Conservation (phyloP, 1,140 invertebrate genomes). For the Chlorops oryzae region DNA sequence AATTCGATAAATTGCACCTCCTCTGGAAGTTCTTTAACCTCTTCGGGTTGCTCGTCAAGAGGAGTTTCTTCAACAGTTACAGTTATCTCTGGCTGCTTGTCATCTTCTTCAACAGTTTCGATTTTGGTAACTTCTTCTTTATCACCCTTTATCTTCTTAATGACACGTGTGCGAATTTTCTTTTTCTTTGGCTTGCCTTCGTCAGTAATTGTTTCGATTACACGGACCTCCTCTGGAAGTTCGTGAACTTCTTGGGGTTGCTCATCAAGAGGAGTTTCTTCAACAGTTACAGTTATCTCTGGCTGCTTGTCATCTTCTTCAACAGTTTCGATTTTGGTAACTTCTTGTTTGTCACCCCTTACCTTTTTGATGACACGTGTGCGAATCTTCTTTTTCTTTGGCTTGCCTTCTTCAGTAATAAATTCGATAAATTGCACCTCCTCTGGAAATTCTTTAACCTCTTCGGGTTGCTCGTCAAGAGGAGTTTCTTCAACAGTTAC, state of each 20-base stretch:
- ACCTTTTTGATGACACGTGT: conserved; percentile 29
- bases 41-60: conserved; percentile 8
- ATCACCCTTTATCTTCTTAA: conserved; percentile 16
- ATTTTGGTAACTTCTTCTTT: conserved; percentile 28
- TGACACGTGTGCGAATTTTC: conserved; percentile 18
- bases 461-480: conserved; percentile 11
- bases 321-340: conserved; percentile 26
- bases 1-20: conserved; percentile 3
- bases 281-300: conserved; percentile 27
- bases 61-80: conserved; percentile 22
- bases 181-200: conserved; percentile 19
- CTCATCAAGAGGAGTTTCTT: conserved; percentile 14
- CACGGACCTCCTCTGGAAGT: conserved; percentile 18
- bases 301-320: conserved; percentile 33
- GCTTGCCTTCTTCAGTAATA: conserved; percentile 19
- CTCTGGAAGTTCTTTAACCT: conserved; percentile 11
- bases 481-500: conserved; percentile 24
- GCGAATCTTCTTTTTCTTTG: conserved; percentile 22
- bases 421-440: conserved; percentile 7
- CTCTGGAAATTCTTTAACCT: conserved; percentile 17
- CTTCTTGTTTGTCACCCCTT: conserved; percentile 19
- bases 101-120: conserved; percentile 31
- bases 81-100: conserved; percentile 28
- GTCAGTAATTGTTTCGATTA: conserved; percentile 35
- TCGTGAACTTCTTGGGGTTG: conserved; percentile 11